Conservation (phyloP, 2,888 invertebrate species). For the Palloptera scutellata region DNA sequence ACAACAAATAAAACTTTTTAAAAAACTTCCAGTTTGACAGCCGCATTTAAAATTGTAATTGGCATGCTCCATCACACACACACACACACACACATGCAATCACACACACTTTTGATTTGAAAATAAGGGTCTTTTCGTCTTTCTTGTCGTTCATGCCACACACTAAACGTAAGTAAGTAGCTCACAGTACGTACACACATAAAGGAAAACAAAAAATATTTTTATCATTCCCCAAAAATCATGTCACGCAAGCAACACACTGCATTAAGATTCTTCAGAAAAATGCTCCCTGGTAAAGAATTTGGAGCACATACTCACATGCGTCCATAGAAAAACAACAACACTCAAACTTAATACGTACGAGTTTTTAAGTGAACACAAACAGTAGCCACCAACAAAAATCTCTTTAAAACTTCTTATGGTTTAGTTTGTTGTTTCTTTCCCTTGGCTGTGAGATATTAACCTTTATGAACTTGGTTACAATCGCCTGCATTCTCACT, state of each 20-base stretch:
- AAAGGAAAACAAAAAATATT: conserved; percentile 21
- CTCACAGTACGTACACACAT: not conserved
- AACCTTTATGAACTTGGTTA: no score
- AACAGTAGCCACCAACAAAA: not conserved
- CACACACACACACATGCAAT: conserved; percentile 18
- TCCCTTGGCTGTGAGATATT: no score
- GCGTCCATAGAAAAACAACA: not conserved
- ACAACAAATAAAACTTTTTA: conserved; percentile 24
- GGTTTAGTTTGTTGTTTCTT: not conserved
- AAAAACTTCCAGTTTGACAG: conserved; percentile 46
- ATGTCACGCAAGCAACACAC: conserved; percentile 52
- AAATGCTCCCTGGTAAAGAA: no score
- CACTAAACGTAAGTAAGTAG: no score
- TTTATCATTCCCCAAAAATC: conserved; percentile 53
- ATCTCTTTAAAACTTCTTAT: not conserved
- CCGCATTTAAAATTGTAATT: conserved; percentile 57
- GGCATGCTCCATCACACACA: conserved; percentile 47
- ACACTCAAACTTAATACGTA: not conserved
- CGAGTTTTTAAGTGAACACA: not conserved
- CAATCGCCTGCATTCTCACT: no score
- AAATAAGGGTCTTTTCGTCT: no score
- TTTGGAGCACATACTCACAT: not conserved
- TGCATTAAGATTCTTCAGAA: no score
- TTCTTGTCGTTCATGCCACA: no score
- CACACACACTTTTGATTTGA: not conserved